These are phyloP conservation scores for Philaenus spumarius DNA, from an alignment of 1,140 invertebrate genomes.

Conservation along the genomic window DNA sequence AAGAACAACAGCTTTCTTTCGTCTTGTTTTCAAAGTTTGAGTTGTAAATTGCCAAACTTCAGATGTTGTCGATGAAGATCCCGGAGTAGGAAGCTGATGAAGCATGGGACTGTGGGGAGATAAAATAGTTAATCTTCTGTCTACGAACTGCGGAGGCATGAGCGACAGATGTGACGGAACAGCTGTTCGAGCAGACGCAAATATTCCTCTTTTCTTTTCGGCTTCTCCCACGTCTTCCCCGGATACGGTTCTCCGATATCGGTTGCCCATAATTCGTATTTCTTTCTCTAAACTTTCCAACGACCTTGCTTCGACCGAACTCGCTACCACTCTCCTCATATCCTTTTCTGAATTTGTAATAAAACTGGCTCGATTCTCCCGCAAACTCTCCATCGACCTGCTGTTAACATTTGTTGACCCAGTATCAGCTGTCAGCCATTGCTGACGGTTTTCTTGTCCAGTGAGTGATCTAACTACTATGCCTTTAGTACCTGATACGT, in stretches of 20 bases:
- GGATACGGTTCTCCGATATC: slow-evolving; percentile 48
- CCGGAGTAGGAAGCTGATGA: slow-evolving; percentile 32
- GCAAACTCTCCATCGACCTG: slow-evolving; percentile 58
- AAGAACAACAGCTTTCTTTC: slow-evolving; percentile 64
- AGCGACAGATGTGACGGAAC: slow-evolving; percentile 60
- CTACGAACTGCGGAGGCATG: slow-evolving; percentile 52
- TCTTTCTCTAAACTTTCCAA: slow-evolving; percentile 49
- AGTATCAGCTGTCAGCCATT: slow-evolving; percentile 46
- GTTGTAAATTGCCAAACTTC: slow-evolving; percentile 47
- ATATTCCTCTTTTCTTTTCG: slow-evolving; percentile 55
- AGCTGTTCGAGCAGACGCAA: slow-evolving; percentile 48
- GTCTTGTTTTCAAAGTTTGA: slow-evolving; percentile 49
- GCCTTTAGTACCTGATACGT: neutral
- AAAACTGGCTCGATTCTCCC: slow-evolving; percentile 42
- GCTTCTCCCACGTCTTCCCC: slow-evolving; percentile 46
- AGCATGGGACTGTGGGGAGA: slow-evolving; percentile 64
- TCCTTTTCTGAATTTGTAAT: slow-evolving; percentile 56
- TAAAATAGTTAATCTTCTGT: slow-evolving; percentile 58
- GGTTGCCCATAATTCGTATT: slow-evolving; percentile 42
- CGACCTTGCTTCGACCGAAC: slow-evolving; percentile 40
- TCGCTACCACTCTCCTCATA: slow-evolving; percentile 47
- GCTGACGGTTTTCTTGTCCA: slow-evolving; percentile 34
- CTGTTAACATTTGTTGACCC: slow-evolving; percentile 46
- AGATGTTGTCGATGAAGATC: slow-evolving; percentile 7
- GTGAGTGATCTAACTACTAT: neutral